A percentile compares a stretch with the other conserved stretches of the same genome.
These are phyloP conservation scores for Drosophila sordidapex DNA, from an alignment of 2,888 invertebrate genomes.

Conservation along the genomic window DNA sequence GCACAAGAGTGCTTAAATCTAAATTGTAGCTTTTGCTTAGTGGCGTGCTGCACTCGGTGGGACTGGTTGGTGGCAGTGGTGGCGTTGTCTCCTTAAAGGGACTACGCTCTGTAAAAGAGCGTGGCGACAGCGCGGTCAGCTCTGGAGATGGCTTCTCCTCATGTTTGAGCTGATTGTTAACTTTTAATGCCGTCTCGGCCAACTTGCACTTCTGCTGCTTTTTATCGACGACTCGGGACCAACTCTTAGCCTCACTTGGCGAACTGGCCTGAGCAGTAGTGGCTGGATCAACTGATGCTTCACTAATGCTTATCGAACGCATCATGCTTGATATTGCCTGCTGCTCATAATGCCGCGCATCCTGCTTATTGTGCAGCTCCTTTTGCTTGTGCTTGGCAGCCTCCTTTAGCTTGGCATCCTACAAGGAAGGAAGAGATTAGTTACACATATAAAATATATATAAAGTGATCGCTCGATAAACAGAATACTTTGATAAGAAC, in stretches of 20 bases:
- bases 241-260: conserved; percentile 73
- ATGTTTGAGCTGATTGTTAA: conserved; percentile 85
- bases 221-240: conserved; percentile 85
- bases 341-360: conserved; percentile 82
- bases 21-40: conserved; percentile 71
- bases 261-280: conserved; percentile 47
- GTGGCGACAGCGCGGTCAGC: conserved; percentile 79
- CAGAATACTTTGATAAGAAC: too few relatives aligned
- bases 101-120: conserved; percentile 64
- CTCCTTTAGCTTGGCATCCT: conserved; percentile 56
- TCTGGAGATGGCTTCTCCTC: conserved; percentile 85
- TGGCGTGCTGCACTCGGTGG: conserved; percentile 46
- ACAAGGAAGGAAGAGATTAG: neutral
- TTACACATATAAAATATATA: neutral
- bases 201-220: conserved; percentile 85
- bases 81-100: conserved; percentile 51
- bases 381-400: conserved; percentile 66
- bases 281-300: conserved; percentile 43
- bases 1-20: conserved; percentile 80
- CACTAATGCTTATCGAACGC: conserved; percentile 75
- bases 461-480: too few relatives aligned
- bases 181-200: conserved; percentile 62
- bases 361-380: conserved; percentile 71
- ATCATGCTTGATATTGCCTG: conserved; percentile 83
- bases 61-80: conserved; percentile 20